Evolutionary conservation across 2,797 vertebrate species (phyloP).

Genomic region (Cephalopachus bancanus): DNA sequence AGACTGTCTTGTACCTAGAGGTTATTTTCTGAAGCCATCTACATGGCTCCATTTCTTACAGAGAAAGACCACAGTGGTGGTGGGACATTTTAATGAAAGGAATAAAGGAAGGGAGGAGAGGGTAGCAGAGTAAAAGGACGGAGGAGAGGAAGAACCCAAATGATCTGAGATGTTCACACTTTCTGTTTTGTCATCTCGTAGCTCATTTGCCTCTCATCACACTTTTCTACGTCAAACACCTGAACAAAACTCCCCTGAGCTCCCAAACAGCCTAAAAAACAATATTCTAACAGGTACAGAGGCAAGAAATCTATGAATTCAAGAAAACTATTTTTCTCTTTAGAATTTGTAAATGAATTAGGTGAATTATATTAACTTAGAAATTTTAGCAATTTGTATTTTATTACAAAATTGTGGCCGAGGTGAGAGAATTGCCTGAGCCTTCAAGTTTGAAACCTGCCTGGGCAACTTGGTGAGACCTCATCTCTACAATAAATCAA

Average conservation of each 20-base stretch:
- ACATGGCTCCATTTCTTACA: too few relatives aligned
- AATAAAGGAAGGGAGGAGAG: neutral
- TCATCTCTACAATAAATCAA: neutral
- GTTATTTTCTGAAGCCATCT: neutral
- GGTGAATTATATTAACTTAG: neutral
- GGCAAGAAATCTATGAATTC: neutral
- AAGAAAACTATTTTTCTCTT: neutral
- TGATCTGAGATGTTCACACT: neutral
- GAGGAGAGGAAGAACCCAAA: neutral
- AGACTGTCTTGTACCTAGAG: neutral
- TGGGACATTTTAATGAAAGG: neutral
- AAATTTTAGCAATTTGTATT: neutral
- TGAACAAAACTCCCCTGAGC: neutral
- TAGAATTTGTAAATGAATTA: neutral
- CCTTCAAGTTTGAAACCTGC: neutral
- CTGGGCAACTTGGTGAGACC: neutral
- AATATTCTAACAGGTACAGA: neutral
- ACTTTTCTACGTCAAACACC: neutral
- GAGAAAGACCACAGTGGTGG: neutral
- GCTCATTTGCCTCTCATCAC: neutral
- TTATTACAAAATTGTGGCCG: neutral
- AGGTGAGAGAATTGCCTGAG: neutral
- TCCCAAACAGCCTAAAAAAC: neutral
- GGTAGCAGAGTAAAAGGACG: neutral
- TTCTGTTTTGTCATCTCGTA: neutral